phyloP scores from a whole-genome alignment of 2,888 invertebrate genomes.

The Drosophila stalkeri region DNA sequence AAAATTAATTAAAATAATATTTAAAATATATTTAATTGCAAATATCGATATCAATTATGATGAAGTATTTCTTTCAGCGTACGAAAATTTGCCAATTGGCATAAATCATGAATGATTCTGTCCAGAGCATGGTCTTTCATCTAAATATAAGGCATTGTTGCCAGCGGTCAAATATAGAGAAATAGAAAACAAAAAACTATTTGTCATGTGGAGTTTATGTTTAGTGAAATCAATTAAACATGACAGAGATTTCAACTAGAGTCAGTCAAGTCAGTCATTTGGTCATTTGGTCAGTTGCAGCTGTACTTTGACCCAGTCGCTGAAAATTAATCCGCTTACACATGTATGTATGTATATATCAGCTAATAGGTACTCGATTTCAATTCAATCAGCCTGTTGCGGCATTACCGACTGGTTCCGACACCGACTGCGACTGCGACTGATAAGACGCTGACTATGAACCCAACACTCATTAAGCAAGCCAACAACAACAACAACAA shows the following conservation, averaged over 20 bases:
- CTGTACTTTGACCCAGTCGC: conserved; percentile 57
- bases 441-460: conserved; percentile 73
- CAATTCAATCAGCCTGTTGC: conserved; percentile 45
- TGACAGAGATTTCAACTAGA: conserved; percentile 1
- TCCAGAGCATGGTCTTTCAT: conserved; percentile 15
- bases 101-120: conserved; percentile 65
- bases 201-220: conserved; percentile 14
- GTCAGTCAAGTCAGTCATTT: background rate
- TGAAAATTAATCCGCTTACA: conserved; percentile 16
- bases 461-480: conserved; percentile 69
- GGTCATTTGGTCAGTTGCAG: conserved; percentile 10
- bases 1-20: too few relatives aligned
- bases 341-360: conserved; percentile 3
- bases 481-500: conserved; percentile 22
- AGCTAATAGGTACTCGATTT: conserved; percentile 61
- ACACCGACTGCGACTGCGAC: conserved; percentile 42
- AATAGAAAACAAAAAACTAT: background rate
- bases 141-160: conserved; percentile 47
- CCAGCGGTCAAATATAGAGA: conserved; percentile 13
- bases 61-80: conserved; percentile 32
- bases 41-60: too few relatives aligned
- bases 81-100: conserved; percentile 14
- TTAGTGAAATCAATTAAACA: background rate
- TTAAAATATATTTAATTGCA: too few relatives aligned
- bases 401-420: conserved; percentile 52